A percentile compares a stretch with the other conserved stretches of the same genome.
These are phyloP conservation scores for Cataglyphis cursor DNA, from an alignment of 2,888 invertebrate species.

Conservation along the genomic window DNA sequence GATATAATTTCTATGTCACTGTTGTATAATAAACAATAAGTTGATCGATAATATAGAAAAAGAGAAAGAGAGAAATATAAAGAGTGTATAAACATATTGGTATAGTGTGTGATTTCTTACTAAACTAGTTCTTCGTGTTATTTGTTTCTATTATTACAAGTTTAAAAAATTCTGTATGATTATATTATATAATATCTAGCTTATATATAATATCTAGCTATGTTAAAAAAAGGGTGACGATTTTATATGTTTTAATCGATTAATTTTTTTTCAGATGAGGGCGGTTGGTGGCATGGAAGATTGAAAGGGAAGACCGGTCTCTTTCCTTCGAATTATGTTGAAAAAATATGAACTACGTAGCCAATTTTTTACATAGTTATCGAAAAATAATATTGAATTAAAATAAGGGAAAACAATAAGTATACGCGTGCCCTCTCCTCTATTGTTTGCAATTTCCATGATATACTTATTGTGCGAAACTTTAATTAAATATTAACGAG, in stretches of 20 bases:
- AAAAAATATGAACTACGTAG: constrained; percentile 80
- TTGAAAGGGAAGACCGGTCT: constrained; percentile 88
- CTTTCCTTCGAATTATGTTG: constrained; percentile 90
- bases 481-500: constrained; percentile 5
- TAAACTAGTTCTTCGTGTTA: background rate
- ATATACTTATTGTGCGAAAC: constrained; percentile 4
- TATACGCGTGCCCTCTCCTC: background rate
- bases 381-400: background rate
- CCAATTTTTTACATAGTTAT: background rate
- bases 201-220: background rate
- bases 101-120: background rate
- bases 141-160: background rate
- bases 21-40: background rate
- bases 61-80: background rate
- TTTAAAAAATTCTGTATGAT: background rate
- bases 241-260: background rate
- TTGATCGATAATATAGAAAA: background rate
- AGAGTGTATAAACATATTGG: background rate
- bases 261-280: constrained; percentile 87
- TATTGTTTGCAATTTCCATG: constrained; percentile 23
- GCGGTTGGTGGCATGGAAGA: constrained; percentile 91
- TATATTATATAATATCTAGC: background rate
- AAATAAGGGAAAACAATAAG: constrained; percentile 14
- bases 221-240: background rate
- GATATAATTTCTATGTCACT: background rate